Percentiles rank a stretch among this genome's conserved stretches.
phyloP scores from a whole-genome alignment of 2,113 vertebrate genomes.

The Pelecanus crispus region DNA sequence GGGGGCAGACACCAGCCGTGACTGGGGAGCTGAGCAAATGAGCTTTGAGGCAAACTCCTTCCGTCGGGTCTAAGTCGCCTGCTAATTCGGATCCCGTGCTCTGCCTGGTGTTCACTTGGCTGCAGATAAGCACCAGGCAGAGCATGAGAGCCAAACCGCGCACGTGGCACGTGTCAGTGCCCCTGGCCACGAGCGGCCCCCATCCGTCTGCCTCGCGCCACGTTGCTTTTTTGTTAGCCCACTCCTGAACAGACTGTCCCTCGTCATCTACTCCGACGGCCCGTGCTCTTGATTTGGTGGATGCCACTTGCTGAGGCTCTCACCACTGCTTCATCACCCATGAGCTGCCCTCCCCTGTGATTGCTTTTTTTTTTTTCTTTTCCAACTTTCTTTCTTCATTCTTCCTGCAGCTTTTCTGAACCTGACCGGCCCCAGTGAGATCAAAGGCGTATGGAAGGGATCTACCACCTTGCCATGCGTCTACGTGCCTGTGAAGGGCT shows the following conservation, averaged over 20 bases:
- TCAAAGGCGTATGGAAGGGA: conserved; percentile 49
- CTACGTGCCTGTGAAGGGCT: conserved; percentile 36
- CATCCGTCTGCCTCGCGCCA: accelerated
- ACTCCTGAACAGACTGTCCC: neutral
- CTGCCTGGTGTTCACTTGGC: neutral
- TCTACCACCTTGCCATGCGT: conserved; percentile 46
- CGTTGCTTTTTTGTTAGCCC: neutral
- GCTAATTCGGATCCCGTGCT: accelerated
- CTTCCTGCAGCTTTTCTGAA: conserved; percentile 25
- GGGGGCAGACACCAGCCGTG: neutral
- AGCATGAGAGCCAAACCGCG: neutral
- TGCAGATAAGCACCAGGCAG: neutral
- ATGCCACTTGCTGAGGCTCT: neutral
- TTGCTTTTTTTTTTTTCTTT: neutral
- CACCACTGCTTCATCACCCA: neutral
- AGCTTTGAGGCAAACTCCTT: neutral
- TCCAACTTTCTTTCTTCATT: neutral
- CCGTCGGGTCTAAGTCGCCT: accelerated
- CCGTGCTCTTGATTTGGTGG: neutral
- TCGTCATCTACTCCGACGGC: accelerated
- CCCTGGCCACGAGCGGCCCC: too few species aligned
- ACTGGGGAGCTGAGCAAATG: neutral
- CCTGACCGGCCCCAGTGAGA: neutral
- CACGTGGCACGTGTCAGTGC: accelerated
- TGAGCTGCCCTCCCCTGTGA: neutral